phyloP scores from a whole-genome alignment of 1,140 invertebrate species.

The Cydia strobilella region DNA sequence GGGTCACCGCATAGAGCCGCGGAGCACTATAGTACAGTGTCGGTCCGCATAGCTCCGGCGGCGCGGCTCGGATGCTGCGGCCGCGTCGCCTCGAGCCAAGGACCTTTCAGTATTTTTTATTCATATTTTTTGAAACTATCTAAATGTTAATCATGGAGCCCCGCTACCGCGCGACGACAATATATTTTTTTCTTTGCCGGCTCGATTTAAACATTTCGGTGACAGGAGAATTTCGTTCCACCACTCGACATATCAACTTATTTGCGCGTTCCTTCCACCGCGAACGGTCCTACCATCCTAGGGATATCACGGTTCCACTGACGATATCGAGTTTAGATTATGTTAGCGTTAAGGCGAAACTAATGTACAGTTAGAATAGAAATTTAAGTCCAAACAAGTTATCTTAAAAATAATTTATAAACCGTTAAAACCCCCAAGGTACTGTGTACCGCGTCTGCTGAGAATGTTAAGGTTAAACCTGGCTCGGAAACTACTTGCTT shows the following conservation, averaged over 20 bases:
- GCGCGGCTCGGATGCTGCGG: conserved; percentile 75
- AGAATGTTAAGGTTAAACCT: conserved; percentile 67
- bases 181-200: conserved; percentile 65
- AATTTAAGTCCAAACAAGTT: conserved; percentile 78
- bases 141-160: conserved; percentile 60
- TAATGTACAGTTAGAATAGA: conserved; percentile 82
- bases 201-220: conserved; percentile 58
- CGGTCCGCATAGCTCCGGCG: conserved; percentile 54
- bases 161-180: conserved; percentile 71
- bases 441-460: conserved; percentile 70
- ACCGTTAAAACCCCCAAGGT: conserved; percentile 65
- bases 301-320: conserved; percentile 75
- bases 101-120: conserved; percentile 63
- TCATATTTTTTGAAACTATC: conserved; percentile 60
- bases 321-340: conserved; percentile 80
- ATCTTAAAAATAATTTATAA: conserved; percentile 76
- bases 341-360: conserved; percentile 81
- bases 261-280: conserved; percentile 65
- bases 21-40: conserved; percentile 55
- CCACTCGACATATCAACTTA: conserved; percentile 66
- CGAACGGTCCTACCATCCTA: conserved; percentile 60
- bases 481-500: conserved; percentile 66
- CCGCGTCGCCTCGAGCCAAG: conserved; percentile 57
- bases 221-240: conserved; percentile 58
- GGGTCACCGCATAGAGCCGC: conserved; percentile 59